Base-by-base conservation (phyloP, 2,888 invertebrate genomes). In the Eugnorisma glareosa region DNA sequence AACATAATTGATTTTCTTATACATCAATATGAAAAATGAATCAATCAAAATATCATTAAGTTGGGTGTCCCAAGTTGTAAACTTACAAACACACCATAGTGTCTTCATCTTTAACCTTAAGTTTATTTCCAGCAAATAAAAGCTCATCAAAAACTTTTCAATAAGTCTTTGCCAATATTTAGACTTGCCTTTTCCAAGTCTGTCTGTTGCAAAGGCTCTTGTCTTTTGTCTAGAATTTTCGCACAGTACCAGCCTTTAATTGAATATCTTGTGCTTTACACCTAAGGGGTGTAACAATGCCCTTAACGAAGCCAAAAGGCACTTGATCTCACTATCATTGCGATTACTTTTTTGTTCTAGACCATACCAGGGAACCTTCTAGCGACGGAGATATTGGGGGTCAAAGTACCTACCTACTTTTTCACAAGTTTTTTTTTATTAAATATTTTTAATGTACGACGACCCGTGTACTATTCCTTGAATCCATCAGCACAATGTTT, bases 31-130 rank as follows among this genome's bases (percentile, higher is more conserved):
- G 92, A 93, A 92, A 93, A 92, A 93, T 92, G 92, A 91, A 93
- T 93, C 93, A 91, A 95, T 95, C 95, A 94, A 93, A 94, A 92
- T 92, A 93, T 92, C 92, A 91, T 94, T 93, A 92, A 83, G 75
- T 66, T 82, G 24, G 21, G 66, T 83, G 84, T 31, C 72, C 88
- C 90, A 92, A 92, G 89, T 87, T 40, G 89, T 57, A 73, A 82
- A 72, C 80, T 80, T 54, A 45, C n/a, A 18, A 35, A 51, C 13
- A 18, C 15, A 28, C 31, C 7, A 8, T 35, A 21, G 31, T n/a
- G n/a, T 35, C 8, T 15, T 35, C 2, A 43, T n/a, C 21, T 2
- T 35, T 43, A 35, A 68, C 8, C 18, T n/a, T 8, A 1, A 1
- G 1, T 31, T 51, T 7, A 37, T 37, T 37, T 7, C 4, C 7